Base-by-base conservation (phyloP, 53 echinoderm and acorn worm species). In the Mesocentrotus franciscanus region DNA sequence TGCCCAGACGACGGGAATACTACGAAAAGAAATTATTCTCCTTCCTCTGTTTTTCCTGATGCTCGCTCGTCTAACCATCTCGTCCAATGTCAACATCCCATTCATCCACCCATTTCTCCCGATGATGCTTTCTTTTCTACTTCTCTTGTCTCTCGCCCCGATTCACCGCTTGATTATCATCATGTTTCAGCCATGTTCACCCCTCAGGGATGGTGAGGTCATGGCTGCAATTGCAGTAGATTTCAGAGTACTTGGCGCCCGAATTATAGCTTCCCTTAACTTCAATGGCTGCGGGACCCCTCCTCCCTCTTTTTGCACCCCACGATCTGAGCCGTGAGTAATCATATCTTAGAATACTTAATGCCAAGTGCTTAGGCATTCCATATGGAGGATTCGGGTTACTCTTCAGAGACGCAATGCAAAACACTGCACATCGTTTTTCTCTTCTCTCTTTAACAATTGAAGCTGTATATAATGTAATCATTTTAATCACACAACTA, bases 161-260 rank as follows among this genome's bases (percentile, higher is more conserved):
- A 49, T 49, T 84, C 84, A 42, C 22, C n/a, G 39, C 81, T 81
- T 81, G 81, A 87, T 87, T 56, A 58, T 58, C 87, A 57, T 87
- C 87, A 87, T 87, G 57, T 87, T 87, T 27, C 56, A 87, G 87
- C 58, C 87, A 58, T 87, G 87, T 87, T 87, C 58, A 15, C 87
- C 87, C 87, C 58, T 58, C 24, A 59, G 87, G 87, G 15, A 57
- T 29, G 58, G 58, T 87, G 87, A 87, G 87, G 87, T 87, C 87
- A 87, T 58, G 87, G 58, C 58, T 56, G 58, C 56, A 87, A 87
- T 58, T 87, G 58, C 58, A n/a, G 87, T 87, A 58, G n/a, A 87
- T 87, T 58, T 57, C 57, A 35, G 87, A 39, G 87, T 58, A 59
- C 87, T 87, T 87, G 87, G 87, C 87, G 87, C 57, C 56, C 58